phyloP scores from a whole-genome alignment of 2,888 invertebrate genomes.

The Yponomeuta cagnagella region DNA sequence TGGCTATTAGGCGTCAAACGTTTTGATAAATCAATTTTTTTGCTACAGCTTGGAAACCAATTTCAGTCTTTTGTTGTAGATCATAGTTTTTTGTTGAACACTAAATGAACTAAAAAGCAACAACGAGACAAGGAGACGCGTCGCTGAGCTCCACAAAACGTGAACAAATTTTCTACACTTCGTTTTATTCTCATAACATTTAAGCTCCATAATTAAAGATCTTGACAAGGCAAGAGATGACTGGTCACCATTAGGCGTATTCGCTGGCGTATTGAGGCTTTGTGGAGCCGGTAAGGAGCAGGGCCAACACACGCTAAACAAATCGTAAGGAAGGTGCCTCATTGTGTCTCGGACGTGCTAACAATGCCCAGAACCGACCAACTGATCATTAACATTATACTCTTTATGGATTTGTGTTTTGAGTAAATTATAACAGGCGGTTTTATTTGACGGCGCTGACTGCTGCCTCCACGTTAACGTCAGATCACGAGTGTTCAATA shows the following conservation, averaged over 20 bases:
- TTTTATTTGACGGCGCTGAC: slow-evolving; percentile 47
- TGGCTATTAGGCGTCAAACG: neutral
- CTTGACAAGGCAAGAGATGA: slow-evolving; percentile 56
- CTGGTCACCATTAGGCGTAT: slow-evolving; percentile 57
- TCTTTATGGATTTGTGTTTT: slow-evolving; percentile 74
- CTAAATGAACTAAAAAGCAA: slow-evolving; percentile 36
- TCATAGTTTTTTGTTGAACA: slow-evolving; percentile 55
- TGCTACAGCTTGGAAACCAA: slow-evolving; percentile 48
- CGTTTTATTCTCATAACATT: slow-evolving; percentile 56
- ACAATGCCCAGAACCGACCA: slow-evolving; percentile 65
- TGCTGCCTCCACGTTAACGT: slow-evolving; percentile 34
- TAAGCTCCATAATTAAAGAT: slow-evolving; percentile 59
- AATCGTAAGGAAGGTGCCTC: slow-evolving; percentile 63
- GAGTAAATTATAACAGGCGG: slow-evolving; percentile 74
- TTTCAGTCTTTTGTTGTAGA: slow-evolving; percentile 58
- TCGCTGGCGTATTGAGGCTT: slow-evolving; percentile 42
- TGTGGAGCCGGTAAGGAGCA: neutral
- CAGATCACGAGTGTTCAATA: slow-evolving; percentile 38
- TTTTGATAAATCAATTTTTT: slow-evolving; percentile 2
- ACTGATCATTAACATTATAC: slow-evolving; percentile 74
- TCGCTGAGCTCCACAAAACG: slow-evolving; percentile 59
- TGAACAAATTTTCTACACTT: slow-evolving; percentile 65
- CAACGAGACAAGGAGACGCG: slow-evolving; percentile 48
- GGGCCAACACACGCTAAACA: slow-evolving; percentile 50
- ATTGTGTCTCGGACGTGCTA: slow-evolving; percentile 67